These are phyloP conservation scores for Erebia palarica DNA, from an alignment of 2,888 invertebrate species.

Conservation along the genomic window DNA sequence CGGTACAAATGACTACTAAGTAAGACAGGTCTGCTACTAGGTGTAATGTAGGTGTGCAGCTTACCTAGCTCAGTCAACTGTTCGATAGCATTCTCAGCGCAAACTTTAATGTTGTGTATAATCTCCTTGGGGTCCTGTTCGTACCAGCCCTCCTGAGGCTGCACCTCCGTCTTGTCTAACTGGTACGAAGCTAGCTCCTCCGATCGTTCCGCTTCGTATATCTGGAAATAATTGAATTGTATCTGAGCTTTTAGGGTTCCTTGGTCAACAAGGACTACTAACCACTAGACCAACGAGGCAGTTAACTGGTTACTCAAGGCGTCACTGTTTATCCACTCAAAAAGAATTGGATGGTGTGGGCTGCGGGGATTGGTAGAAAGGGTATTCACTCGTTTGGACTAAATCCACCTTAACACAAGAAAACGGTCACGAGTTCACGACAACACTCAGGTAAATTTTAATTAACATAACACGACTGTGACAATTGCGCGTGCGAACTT, in stretches of 20 bases:
- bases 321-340: too few species aligned
- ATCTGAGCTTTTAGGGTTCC: too few species aligned
- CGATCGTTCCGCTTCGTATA: constrained; percentile 89
- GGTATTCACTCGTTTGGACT: too few species aligned
- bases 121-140: constrained; percentile 96
- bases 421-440: background rate
- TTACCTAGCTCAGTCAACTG: constrained; percentile 83
- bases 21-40: too few species aligned
- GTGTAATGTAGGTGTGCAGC: background rate
- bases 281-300: too few species aligned
- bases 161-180: constrained; percentile 89
- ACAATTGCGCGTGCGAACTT: background rate
- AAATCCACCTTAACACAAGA: background rate
- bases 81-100: constrained; percentile 89
- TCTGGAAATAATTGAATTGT: constrained; percentile 64
- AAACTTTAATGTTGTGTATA: constrained; percentile 88
- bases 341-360: too few species aligned
- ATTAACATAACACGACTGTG: constrained; percentile 5
- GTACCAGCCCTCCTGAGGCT: constrained; percentile 95
- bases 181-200: constrained; percentile 91
- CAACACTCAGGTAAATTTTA: background rate
- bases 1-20: too few species aligned
- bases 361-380: too few species aligned
- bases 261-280: too few species aligned
- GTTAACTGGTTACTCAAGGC: too few species aligned